Base-by-base conservation (phyloP, 2,113 vertebrate species). In the Lanius collurio region DNA sequence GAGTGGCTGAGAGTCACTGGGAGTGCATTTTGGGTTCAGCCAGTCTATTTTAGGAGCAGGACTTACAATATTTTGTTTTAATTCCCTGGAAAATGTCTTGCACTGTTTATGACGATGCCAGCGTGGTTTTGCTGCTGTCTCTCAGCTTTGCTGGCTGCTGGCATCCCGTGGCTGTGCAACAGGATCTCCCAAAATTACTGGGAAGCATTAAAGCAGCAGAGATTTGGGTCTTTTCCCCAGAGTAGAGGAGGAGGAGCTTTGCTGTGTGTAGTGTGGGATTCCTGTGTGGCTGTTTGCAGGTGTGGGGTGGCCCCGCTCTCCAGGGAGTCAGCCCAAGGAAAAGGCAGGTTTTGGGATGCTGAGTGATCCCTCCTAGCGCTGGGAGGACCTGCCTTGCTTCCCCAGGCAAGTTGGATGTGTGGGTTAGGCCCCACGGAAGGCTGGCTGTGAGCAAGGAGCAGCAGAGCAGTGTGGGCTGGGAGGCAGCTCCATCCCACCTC, bases 91-190 rank as follows among this genome's bases (percentile, higher is more conserved):
- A 81, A 73, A 39, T 28, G 49, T 33, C 56, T 13, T 2, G 3
- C 1, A 0, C 31, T 60, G 9, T 47, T 41, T 83, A 37, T 59
- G 39, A 33, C 0, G 1, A 1, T 5, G 60, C 44, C 3, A 8
- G 79, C 15, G 3, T 6, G 0, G 47, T 69, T 81, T 27, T 46
- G 49, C 27, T 3, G 0, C 68, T 9, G 23, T 18, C 53, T 62
- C 62, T 55, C 53, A 3, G 47, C 63, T 57, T 21, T 59, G 28
- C 60, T 53, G 79, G 23, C 15, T 41, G 14, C 71, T 27, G 77
- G 26, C 26, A 5, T 42, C 50, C 50, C 31, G 0, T 8, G 19
- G 39, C 57, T 37, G 17, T 2, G 1, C 26, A 24, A 3, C 15
- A 1, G 3, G 1, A 7, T 44, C 41, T 65, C 75, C 74, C 63